Conservation (phyloP, 2,888 invertebrate genomes). For the Bruchidius siliquastri region DNA sequence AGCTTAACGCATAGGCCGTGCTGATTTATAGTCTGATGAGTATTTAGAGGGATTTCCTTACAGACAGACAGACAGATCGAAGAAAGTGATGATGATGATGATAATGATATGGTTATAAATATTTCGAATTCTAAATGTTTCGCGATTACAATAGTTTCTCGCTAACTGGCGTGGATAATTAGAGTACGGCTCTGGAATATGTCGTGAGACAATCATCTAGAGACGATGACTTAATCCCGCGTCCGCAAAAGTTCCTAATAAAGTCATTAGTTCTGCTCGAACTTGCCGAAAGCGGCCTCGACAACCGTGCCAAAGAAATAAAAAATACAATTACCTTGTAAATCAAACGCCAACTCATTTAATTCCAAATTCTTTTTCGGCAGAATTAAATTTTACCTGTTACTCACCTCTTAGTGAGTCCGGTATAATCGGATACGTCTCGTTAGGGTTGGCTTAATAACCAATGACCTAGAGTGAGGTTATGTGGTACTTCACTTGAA, state of each 20-base stretch:
- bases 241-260: not conserved
- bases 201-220: not conserved
- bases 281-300: not conserved
- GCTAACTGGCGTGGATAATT: no score
- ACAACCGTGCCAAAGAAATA: not conserved
- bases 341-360: not conserved
- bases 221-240: not conserved
- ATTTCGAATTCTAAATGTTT: no score
- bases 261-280: not conserved
- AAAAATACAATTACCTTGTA: not conserved
- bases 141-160: no score
- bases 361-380: not conserved
- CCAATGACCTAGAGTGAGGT: no score
- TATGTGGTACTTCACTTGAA: no score
- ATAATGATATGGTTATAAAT: not conserved
- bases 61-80: constrained; percentile 1
- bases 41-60: not conserved
- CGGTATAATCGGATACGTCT: not conserved
- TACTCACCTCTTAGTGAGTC: no score
- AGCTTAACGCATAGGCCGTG: no score
- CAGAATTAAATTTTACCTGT: no score
- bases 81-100: not conserved
- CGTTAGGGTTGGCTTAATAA: no score
- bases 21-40: not conserved
- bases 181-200: not conserved